Base-by-base conservation (phyloP, 2,797 vertebrate genomes). In the Kryptopterus vitreolus region DNA sequence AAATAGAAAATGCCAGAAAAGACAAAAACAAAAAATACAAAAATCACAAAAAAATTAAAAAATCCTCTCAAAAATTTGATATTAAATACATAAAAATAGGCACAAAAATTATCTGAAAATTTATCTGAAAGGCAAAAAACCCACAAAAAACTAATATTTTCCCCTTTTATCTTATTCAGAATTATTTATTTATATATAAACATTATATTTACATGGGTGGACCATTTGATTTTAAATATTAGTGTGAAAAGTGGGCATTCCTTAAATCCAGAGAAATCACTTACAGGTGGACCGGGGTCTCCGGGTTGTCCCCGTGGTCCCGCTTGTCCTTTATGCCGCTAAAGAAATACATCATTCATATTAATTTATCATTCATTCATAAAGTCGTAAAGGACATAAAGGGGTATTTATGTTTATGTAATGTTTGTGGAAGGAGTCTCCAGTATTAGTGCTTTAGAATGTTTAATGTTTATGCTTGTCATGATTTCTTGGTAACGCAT, bases 261-360 rank as follows among this genome's bases (percentile, higher is more conserved):
- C 35, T 35, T 0, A 3, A 35, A 1, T n/a, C n/a, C 31, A 66
- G 10, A 22, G 46, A 35, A 7, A 58, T 72, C 78, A 87, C 92
- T 89, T 88, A 94, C 93, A 71, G 85, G 70, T 57, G 91, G 92
- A 48, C 94, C 93, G 0, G 83, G 77, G 61, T 91, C 85, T 83
- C 93, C 94, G 31, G 75, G 88, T 63, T 79, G 90, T 76, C 94
- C 93, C 24, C 31, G 73, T 31, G 88, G 85, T 4, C 94, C 94
- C 0, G 52, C 82, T 65, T 81, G 81, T 0, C 93, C 94, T 59
- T 90, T 93, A 1, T 68, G 82, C 88, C 87, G 92, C 93, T 95
- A 79, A 76, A 68, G 18, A 85, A 79, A 52, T 81, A 77, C 3
- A 1, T 0, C 1, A 4, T n/a, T 15, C n/a, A 46, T 16, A 22